phyloP scores from a whole-genome alignment of 2,888 invertebrate genomes.

The Aproaerema taeniolella region DNA sequence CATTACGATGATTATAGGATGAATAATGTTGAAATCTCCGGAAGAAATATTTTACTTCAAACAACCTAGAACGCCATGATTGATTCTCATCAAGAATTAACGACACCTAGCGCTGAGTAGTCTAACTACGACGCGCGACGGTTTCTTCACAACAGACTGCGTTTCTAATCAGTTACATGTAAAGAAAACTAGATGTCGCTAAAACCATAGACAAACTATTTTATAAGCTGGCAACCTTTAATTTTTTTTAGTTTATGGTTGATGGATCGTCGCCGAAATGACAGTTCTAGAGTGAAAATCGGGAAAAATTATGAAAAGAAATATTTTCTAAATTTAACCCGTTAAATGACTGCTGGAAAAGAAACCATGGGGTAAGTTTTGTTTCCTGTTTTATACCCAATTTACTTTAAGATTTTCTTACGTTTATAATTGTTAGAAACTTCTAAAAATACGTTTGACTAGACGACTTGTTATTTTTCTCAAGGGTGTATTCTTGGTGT shows the following conservation, averaged over 20 bases:
- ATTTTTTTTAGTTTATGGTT: constrained; percentile 37
- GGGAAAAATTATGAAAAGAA: constrained; percentile 53
- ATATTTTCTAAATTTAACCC: constrained; percentile 55
- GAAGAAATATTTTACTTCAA: too few species aligned
- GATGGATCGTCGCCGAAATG: constrained; percentile 42
- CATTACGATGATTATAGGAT: too few species aligned
- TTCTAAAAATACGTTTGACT: background rate
- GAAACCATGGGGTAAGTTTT: constrained; percentile 87
- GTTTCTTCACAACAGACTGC: too few species aligned
- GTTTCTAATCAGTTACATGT: too few species aligned
- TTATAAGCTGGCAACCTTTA: constrained; percentile 5
- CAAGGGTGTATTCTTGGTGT: constrained; percentile 75
- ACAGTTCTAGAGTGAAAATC: constrained; percentile 50
- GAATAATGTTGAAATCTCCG: too few species aligned
- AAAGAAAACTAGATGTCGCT: background rate
- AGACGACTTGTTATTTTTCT: constrained; percentile 62
- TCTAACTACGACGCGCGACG: too few species aligned
- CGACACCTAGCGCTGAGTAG: background rate
- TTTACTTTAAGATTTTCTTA: constrained; percentile 17
- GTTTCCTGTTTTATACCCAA: constrained; percentile 18
- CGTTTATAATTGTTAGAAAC: too few species aligned
- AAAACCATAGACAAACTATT: constrained; percentile 1
- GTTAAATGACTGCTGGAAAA: constrained; percentile 88
- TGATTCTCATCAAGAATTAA: too few species aligned
- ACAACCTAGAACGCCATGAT: too few species aligned